Evolutionary conservation across 2,888 invertebrate species (phyloP).

Genomic region (Sinohyriopsis cumingii): DNA sequence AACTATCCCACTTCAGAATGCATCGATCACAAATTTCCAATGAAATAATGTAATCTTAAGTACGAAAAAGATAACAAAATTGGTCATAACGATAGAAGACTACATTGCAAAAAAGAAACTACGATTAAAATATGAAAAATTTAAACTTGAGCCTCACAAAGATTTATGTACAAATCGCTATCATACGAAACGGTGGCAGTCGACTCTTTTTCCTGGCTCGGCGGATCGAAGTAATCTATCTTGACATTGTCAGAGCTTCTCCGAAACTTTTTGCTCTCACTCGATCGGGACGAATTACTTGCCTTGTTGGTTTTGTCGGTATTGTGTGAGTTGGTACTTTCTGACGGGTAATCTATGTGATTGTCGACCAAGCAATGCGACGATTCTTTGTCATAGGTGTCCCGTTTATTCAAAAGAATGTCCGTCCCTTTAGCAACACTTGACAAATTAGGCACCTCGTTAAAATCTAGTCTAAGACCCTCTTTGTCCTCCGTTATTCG

Average conservation of each 20-base stretch:
- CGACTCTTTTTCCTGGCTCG: slow-evolving; percentile 66
- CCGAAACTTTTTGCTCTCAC: slow-evolving; percentile 50
- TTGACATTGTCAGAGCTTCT: slow-evolving; percentile 59
- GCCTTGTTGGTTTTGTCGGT: slow-evolving; percentile 54
- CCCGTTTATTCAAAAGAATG: slow-evolving; percentile 21
- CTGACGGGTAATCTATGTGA: slow-evolving; percentile 50
- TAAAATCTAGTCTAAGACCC: slow-evolving; percentile 50
- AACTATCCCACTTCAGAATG: no score
- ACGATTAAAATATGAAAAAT: neutral
- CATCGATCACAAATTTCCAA: no score
- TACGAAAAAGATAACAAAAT: neutral
- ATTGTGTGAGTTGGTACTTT: slow-evolving; percentile 56
- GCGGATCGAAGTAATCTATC: slow-evolving; percentile 64
- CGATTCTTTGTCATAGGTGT: slow-evolving; percentile 33
- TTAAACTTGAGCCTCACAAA: slow-evolving; percentile 66
- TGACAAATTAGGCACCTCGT: slow-evolving; percentile 45
- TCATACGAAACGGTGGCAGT: slow-evolving; percentile 67
- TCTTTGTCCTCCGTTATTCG: slow-evolving; percentile 65
- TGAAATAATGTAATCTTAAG: neutral
- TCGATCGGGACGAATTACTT: slow-evolving; percentile 44
- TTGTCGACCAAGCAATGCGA: slow-evolving; percentile 30
- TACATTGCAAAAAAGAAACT: neutral
- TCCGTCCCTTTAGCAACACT: slow-evolving; percentile 25
- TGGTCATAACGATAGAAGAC: neutral
- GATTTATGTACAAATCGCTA: slow-evolving; percentile 65